phyloP scores from a whole-genome alignment of 2,888 invertebrate genomes.

The Drosophila antonietae region DNA sequence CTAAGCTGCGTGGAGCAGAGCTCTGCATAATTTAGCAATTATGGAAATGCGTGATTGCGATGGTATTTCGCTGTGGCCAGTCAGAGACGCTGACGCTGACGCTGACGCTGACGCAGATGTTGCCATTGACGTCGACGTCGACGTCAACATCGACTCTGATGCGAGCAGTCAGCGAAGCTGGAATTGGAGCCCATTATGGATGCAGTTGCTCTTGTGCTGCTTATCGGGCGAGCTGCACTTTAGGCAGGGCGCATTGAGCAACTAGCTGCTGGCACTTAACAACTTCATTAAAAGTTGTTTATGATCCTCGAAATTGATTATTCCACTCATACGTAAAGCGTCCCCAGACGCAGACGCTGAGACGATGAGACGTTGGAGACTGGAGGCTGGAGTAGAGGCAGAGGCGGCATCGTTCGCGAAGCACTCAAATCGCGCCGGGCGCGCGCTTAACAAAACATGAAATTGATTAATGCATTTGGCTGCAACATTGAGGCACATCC shows the following conservation, averaged over 20 bases:
- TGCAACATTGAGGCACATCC: constrained; percentile 61
- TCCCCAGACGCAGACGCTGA: constrained; percentile 45
- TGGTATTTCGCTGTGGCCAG: constrained; percentile 22
- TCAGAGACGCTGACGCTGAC: constrained; percentile 11
- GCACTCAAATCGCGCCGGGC: constrained; percentile 76
- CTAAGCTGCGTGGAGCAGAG: constrained; percentile 30
- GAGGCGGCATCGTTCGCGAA: constrained; percentile 28
- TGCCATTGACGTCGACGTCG: neutral
- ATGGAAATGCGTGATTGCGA: constrained; percentile 69
- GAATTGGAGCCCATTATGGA: constrained; percentile 62
- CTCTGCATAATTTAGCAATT: constrained; percentile 77
- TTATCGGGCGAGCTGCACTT: constrained; percentile 64
- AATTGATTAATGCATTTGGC: constrained; percentile 81
- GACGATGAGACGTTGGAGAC: neutral
- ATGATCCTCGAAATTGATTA: constrained; percentile 84
- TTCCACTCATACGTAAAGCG: constrained; percentile 77
- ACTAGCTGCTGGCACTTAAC: constrained; percentile 82
- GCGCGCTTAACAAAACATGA: constrained; percentile 81
- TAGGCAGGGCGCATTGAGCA: constrained; percentile 59
- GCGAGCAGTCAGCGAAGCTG: constrained; percentile 26
- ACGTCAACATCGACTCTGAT: constrained; percentile 13
- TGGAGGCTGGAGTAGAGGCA: neutral
- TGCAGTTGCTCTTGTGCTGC: constrained; percentile 48
- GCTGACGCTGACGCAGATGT: constrained; percentile 2
- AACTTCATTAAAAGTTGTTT: constrained; percentile 84